Conservation (phyloP, 1,140 invertebrate species). For the Aphelinus atriplicis region DNA sequence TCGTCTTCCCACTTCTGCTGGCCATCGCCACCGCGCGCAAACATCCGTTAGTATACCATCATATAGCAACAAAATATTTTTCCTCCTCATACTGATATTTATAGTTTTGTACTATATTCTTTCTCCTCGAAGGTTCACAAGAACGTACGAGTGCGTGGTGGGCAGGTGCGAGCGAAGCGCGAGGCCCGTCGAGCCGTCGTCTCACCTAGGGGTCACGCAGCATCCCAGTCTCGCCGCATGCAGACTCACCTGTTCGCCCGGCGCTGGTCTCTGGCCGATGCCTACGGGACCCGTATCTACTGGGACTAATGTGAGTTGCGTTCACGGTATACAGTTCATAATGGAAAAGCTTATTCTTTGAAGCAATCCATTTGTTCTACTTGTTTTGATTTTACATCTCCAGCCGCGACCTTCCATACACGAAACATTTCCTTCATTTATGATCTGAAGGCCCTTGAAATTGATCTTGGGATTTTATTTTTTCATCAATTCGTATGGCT, state of each 20-base stretch:
- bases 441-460: too few species aligned
- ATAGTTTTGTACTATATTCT: too few species aligned
- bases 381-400: too few species aligned
- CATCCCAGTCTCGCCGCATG: constrained; percentile 65
- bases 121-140: constrained; percentile 43
- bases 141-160: constrained; percentile 52
- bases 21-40: neutral
- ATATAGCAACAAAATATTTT: neutral
- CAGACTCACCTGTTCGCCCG: constrained; percentile 73
- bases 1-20: neutral
- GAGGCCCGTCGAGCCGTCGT: neutral
- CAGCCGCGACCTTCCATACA: neutral
- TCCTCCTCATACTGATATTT: too few species aligned
- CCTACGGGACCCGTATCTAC: constrained; percentile 68
- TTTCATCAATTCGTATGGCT: too few species aligned
- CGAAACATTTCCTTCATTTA: too few species aligned
- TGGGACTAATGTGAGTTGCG: constrained; percentile 50
- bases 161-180: constrained; percentile 47
- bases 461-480: too few species aligned
- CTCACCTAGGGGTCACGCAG: constrained; percentile 67
- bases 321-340: too few species aligned
- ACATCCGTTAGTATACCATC: constrained; percentile 11
- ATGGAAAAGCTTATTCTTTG: too few species aligned
- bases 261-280: constrained; percentile 76
- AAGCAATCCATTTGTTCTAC: too few species aligned